Percentiles rank a stretch among this genome's conserved stretches.
Evolutionary conservation across 2,888 invertebrate genomes (phyloP).

Genomic region (Drosophila anceps): DNA sequence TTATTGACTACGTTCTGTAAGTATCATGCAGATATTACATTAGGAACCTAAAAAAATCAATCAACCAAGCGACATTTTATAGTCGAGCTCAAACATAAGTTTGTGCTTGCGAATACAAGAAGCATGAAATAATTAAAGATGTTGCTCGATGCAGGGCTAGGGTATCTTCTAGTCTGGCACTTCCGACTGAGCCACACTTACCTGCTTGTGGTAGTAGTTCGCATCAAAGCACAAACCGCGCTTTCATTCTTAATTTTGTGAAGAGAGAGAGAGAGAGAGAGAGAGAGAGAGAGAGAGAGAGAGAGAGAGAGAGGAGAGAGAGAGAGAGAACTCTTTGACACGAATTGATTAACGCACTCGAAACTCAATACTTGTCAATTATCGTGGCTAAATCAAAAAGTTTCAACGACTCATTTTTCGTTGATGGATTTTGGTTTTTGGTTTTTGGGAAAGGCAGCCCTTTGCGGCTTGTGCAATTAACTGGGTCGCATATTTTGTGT

Average conservation of each 20-base stretch:
- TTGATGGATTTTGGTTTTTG: conserved; percentile 6
- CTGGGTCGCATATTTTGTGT: conserved; percentile 37
- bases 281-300: conserved; percentile 26
- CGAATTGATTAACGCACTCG: conserved; percentile 34
- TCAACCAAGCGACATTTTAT: too few relatives aligned
- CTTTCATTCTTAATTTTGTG: conserved; percentile 13
- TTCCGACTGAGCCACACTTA: not conserved
- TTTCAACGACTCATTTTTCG: conserved; percentile 27
- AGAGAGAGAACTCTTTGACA: conserved; percentile 24
- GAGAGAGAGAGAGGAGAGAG: conserved; percentile 26
- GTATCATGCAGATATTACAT: too few relatives aligned
- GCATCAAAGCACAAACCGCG: not conserved
- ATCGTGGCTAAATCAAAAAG: conserved; percentile 50
- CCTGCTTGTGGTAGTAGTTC: not conserved
- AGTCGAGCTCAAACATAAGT: not conserved
- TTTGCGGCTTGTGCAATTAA: conserved; percentile 73
- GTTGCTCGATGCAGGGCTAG: not conserved
- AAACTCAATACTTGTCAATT: conserved; percentile 58
- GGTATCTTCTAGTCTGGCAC: not conserved
- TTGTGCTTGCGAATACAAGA: not conserved
- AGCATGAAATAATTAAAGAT: not conserved
- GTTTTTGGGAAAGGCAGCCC: conserved; percentile 39
- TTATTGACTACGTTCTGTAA: too few relatives aligned
- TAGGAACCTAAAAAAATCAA: too few relatives aligned
- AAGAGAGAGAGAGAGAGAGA: conserved; percentile 23